Evolutionary conservation across 1,140 invertebrate genomes (phyloP), one percentile per base, ranked within the genome.

Genomic region (Orius insidiosus): DNA sequence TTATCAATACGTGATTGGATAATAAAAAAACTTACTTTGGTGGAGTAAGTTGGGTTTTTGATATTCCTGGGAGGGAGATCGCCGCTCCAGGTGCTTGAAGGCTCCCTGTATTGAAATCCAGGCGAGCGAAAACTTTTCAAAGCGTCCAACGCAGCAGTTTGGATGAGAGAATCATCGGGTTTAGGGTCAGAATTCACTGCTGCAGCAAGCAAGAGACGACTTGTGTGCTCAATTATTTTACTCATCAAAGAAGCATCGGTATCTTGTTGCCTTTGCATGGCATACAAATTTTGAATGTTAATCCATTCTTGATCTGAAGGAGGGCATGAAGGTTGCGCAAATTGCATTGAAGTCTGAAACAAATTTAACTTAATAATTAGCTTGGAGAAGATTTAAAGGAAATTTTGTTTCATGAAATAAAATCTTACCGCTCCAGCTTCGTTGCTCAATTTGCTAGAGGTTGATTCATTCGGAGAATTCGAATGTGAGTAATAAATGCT

Each of bases 1-100:
- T 24, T 24, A 4, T 24, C 24, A 24, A 86, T 56, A 84, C 75
- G 54, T 84, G 24, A 24, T 4, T 24, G 3, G 3, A 24, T 4
- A 24, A 4, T 24, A 24, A 7, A 4, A 24, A 4, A 24, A 4
- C 7, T 24, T 59, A 64, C 70, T 63, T 89, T 84, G 52, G 68
- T 70, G 1, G 74, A 78, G 55, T 82, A 80, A 47, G 63, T 67
- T 34, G 71, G 62, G 55, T 78, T 74, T 56, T 75, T 71, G 56
- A 76, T 64, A 49, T 70, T 66, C 16, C 74, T 70, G 30, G 69
- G 69, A 6, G 86, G 84, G 32, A 94, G 64, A 46, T 74, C 68
- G 10, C 88, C 88, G 58, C 75, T 80, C 88, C 88, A 93, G 18
- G 82, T 85, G 58, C 76, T 83, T n/a, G 72, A 78, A n/a, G 7